These are phyloP conservation scores for Eulimnadia texana DNA, from an alignment of 1,140 invertebrate species.

Conservation along the genomic window DNA sequence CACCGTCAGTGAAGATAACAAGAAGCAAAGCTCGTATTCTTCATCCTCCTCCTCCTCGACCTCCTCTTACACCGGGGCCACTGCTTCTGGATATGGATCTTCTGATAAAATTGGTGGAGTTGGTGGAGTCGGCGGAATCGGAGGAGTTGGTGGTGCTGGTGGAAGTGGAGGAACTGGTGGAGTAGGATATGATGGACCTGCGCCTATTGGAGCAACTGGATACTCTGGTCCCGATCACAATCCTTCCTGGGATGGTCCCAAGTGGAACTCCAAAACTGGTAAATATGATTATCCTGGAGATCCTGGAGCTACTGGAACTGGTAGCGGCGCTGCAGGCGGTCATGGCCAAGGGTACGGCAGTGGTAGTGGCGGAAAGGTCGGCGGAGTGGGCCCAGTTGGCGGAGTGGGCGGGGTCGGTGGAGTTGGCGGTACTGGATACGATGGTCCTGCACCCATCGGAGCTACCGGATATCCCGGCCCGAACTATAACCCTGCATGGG, in stretches of 20 bases:
- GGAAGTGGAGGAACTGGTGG: conserved; percentile 17
- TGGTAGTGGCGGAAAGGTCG: background rate
- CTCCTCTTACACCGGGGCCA: background rate
- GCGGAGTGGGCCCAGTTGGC: conserved; percentile 7
- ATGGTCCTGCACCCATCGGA: conserved; percentile 1
- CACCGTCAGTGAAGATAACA: background rate
- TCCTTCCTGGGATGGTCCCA: conserved; percentile 13
- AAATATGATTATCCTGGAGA: background rate
- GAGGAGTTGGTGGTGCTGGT: conserved; percentile 6
- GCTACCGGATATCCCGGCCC: background rate
- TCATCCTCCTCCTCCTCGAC: background rate
- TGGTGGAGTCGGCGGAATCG: conserved; percentile 13
- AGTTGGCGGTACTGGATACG: background rate
- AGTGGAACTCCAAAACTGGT: conserved; percentile 17
- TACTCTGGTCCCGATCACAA: background rate
- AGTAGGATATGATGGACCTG: conserved; percentile 11
- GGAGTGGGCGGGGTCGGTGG: conserved; percentile 16
- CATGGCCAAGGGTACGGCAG: background rate
- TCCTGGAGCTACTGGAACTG: background rate
- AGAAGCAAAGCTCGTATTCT: background rate
- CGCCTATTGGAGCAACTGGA: conserved; percentile 12
- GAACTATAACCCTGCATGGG: conserved; percentile 5
- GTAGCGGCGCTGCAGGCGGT: background rate
- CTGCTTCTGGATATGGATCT: too few species aligned
- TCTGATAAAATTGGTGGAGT: background rate